Percentiles rank a stretch among this genome's conserved stretches.
These are phyloP conservation scores for Pardosa pseudoannulata DNA, from an alignment of 2,888 invertebrate species.

Conservation along the genomic window DNA sequence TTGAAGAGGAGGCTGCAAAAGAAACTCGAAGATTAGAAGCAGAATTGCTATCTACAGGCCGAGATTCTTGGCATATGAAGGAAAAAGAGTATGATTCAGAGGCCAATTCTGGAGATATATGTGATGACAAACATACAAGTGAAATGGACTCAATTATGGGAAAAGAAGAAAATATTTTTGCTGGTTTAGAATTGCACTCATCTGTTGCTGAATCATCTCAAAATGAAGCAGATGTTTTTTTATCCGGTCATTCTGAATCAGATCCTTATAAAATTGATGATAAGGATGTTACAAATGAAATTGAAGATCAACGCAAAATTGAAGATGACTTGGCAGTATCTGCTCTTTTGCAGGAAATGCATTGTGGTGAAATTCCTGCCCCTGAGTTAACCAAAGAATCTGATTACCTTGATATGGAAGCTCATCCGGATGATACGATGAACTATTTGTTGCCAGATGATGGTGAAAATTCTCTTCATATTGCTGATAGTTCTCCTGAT, in stretches of 20 bases:
- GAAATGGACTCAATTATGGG: conserved; percentile 47
- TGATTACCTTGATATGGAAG: conserved; percentile 66
- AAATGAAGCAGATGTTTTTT: conserved; percentile 48
- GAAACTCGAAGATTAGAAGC: conserved; percentile 74
- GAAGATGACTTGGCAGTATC: conserved; percentile 75
- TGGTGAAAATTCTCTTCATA: conserved; percentile 63
- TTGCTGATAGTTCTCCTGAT: conserved; percentile 57
- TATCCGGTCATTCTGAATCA: conserved; percentile 51
- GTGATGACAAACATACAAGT: conserved; percentile 55
- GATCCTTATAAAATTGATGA: conserved; percentile 63
- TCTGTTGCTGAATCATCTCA: conserved; percentile 51
- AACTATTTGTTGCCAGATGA: conserved; percentile 66
- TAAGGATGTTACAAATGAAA: conserved; percentile 71
- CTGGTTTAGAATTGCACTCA: conserved; percentile 52
- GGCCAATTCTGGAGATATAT: conserved; percentile 28
- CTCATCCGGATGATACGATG: conserved; percentile 69
- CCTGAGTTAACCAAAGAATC: conserved; percentile 73
- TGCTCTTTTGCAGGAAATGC: conserved; percentile 75
- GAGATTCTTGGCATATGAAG: conserved; percentile 76
- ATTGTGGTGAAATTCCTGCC: conserved; percentile 71
- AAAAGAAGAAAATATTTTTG: conserved; percentile 65
- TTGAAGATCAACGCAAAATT: conserved; percentile 74
- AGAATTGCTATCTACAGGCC: conserved; percentile 73
- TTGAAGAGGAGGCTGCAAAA: conserved; percentile 75
- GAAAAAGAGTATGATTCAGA: conserved; percentile 80